Conservation (phyloP, 1,140 invertebrate genomes). For the Lanistes nyassanus region DNA sequence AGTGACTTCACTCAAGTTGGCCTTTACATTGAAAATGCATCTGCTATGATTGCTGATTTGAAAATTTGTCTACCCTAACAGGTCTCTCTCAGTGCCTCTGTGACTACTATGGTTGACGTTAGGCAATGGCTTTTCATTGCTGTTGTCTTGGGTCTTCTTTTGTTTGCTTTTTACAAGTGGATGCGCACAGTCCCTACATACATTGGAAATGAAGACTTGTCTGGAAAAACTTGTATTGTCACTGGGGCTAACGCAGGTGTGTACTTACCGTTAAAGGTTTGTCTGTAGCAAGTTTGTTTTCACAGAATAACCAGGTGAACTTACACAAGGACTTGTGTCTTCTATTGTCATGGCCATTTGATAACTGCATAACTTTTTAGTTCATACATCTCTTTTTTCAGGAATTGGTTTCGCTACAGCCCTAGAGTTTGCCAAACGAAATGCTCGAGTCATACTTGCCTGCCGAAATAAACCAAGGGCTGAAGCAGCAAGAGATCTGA, state of each 20-base stretch:
- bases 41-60: no score
- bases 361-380: background rate
- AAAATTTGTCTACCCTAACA: no score
- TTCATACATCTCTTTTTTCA: slow-evolving; percentile 30
- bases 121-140: slow-evolving; percentile 23
- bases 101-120: background rate
- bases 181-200: slow-evolving; percentile 36
- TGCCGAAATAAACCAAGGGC: slow-evolving; percentile 72
- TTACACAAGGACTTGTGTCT: background rate
- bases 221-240: slow-evolving; percentile 85
- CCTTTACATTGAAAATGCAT: no score
- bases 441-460: slow-evolving; percentile 70
- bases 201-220: slow-evolving; percentile 64
- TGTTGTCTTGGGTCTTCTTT: slow-evolving; percentile 17
- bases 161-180: slow-evolving; percentile 34
- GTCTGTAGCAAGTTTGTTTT: background rate
- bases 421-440: slow-evolving; percentile 58
- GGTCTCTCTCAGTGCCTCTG: no score
- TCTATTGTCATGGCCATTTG: background rate
- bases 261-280: background rate
- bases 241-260: slow-evolving; percentile 86
- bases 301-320: background rate
- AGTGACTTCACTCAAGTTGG: no score
- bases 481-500: slow-evolving; percentile 72
- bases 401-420: slow-evolving; percentile 62